Evolutionary conservation across 2,797 vertebrate genomes (phyloP).

Genomic region (Ctenochaetus hawaiiensis): DNA sequence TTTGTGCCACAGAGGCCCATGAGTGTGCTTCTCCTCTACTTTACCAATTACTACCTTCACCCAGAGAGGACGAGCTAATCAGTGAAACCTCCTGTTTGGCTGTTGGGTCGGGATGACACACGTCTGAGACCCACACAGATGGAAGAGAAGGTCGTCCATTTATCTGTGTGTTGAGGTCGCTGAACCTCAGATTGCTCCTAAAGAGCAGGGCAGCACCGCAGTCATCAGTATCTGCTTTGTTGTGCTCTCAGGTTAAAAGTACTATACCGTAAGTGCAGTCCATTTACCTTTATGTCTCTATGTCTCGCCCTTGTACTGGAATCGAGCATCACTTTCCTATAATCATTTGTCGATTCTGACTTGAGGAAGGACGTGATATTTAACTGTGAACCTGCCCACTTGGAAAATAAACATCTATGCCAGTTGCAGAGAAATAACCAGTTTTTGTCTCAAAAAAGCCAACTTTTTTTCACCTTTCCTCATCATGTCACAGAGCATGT

Average conservation of each 20-base stretch:
- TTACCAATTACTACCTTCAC: conserved; percentile 15
- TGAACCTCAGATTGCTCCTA: background rate
- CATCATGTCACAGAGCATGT: conserved; percentile 46
- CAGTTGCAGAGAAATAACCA: conserved; percentile 31
- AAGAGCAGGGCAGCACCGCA: background rate
- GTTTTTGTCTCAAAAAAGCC: background rate
- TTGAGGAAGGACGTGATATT: background rate
- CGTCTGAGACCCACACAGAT: background rate
- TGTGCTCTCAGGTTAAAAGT: conserved; percentile 6
- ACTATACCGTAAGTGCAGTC: background rate
- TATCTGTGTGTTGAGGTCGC: background rate
- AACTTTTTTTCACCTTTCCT: conserved; percentile 25
- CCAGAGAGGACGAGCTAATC: conserved; percentile 4
- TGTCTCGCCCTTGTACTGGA: background rate
- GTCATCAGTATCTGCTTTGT: background rate
- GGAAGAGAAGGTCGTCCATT: background rate
- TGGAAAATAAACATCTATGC: conserved; percentile 22
- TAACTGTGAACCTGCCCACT: conserved; percentile 13
- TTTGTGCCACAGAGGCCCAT: background rate
- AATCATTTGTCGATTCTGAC: too few relatives aligned
- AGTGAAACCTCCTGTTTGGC: conserved; percentile 9
- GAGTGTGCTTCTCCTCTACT: conserved; percentile 8
- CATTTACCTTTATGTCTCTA: background rate
- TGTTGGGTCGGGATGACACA: background rate
- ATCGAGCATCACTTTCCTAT: background rate